Percentiles rank a stretch among this genome's conserved stretches.
Conservation (phyloP, 2,113 vertebrate genomes). For the Onychorhynchus coronatus region DNA sequence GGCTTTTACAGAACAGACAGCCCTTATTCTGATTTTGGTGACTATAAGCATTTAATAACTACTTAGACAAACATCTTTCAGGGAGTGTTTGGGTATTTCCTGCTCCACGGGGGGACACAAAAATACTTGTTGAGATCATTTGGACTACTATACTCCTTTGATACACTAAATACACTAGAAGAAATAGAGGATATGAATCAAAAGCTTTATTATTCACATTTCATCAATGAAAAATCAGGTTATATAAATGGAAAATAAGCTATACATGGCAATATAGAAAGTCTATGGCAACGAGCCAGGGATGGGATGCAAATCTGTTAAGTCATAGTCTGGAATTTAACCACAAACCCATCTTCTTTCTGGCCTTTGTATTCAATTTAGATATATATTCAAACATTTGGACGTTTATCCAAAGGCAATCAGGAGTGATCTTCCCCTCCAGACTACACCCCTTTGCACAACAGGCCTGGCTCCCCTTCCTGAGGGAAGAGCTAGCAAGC, state of each 20-base stretch:
- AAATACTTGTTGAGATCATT: not conserved
- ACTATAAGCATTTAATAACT: not conserved
- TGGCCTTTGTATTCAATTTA: not conserved
- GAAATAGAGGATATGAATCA: not conserved
- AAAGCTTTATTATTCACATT: not conserved
- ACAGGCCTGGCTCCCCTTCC: not conserved
- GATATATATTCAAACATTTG: not conserved
- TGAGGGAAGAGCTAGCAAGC: not conserved
- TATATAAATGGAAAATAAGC: not conserved
- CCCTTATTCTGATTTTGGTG: not conserved
- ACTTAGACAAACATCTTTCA: not conserved
- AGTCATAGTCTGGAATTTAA: not conserved
- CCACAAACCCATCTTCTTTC: not conserved
- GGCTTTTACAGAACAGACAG: not conserved
- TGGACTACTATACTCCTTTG: not conserved
- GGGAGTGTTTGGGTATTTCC: not conserved
- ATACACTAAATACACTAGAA: not conserved
- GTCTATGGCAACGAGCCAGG: not conserved
- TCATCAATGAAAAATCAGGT: not conserved
- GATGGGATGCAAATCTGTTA: not conserved
- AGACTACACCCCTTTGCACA: not conserved
- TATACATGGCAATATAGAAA: not conserved
- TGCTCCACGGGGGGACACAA: not conserved
- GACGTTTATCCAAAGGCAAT: not conserved
- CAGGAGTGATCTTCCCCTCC: not conserved